Evolutionary conservation across 2,797 vertebrate genomes (phyloP), one percentile per base, ranked within the genome.

Genomic region (Echeneis naucrates): DNA sequence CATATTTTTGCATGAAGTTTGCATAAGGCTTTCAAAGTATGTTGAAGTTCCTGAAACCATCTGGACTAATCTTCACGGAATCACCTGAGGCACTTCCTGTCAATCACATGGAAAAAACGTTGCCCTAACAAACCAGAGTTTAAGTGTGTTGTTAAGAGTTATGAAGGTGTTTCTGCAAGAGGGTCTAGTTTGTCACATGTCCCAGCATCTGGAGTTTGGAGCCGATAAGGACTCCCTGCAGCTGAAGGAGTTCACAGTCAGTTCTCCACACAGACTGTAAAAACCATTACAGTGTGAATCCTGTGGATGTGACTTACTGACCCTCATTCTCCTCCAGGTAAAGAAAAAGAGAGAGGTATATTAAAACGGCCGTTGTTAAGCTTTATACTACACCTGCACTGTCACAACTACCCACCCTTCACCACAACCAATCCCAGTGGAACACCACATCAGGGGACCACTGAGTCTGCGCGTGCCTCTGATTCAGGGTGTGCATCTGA

Each of bases 1-100:
- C 79, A 80, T 83, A 50, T 4, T 1, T 85, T 89, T 87, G 62
- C 72, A 82, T 80, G 61, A 0, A 61, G 17, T 85, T 84, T 84
- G 62, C 77, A 76, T 81, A 1, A 2, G 17, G 38, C 9, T 8
- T 11, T 40, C 10, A 52, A 53, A 44, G 24, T 21, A 56, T 51
- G 58, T 4, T 9, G 37, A 42, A 4, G 47, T 67, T 55, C n/a
- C 40, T 70, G 50, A 47, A 67, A 16, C 2, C 6, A 54, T 42
- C 17, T 27, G 16, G 13, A 56, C 1, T 48, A 21, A 61, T 47
- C 24, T 24, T 50, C 0, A 21, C 8, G 10, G 1, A 51, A 56
- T 56, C 19, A 57, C 65, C 56, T 37, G 37, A 8, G 44, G n/a
- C 21, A 19, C 13, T n/a, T 72, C 1, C 21, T 35, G 35, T 40